These are phyloP conservation scores for Trachelus stipa DNA, from an alignment of 2,888 invertebrate species.

Conservation along the genomic window DNA sequence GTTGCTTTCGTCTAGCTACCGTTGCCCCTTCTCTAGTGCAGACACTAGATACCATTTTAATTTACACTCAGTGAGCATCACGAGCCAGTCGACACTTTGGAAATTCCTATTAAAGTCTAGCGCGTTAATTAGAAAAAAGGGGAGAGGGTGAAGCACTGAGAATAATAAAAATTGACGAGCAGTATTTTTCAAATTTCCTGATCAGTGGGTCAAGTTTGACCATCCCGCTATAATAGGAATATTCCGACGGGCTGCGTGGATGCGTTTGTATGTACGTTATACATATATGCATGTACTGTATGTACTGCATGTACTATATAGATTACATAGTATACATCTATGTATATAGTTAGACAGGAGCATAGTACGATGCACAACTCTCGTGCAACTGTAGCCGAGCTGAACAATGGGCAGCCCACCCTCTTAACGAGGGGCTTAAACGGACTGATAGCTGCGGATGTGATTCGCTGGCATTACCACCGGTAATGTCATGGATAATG, in stretches of 20 bases:
- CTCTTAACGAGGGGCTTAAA: conserved; percentile 7
- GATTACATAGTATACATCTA: neutral
- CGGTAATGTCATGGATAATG: conserved; percentile 15
- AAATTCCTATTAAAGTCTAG: neutral
- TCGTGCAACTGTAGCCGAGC: neutral
- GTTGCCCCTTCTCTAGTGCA: neutral
- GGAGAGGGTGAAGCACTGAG: neutral
- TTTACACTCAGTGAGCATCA: neutral
- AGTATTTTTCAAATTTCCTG: neutral
- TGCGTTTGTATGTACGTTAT: neutral
- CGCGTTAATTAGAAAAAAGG: neutral
- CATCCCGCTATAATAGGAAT: neutral
- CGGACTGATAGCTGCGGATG: conserved; percentile 13
- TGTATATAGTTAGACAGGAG: neutral
- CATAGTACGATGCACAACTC: neutral
- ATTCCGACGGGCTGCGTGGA: neutral
- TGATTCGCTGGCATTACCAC: conserved; percentile 12
- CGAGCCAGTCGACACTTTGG: neutral
- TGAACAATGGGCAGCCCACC: conserved; percentile 3
- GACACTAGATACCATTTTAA: neutral
- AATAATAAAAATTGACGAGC: neutral
- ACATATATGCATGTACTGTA: too few relatives aligned
- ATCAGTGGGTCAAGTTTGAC: neutral
- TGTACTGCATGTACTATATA: too few relatives aligned
- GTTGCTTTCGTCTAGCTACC: conserved; percentile 30